phyloP scores from a whole-genome alignment of 2,113 vertebrate species.

The Nettapus auritus region DNA sequence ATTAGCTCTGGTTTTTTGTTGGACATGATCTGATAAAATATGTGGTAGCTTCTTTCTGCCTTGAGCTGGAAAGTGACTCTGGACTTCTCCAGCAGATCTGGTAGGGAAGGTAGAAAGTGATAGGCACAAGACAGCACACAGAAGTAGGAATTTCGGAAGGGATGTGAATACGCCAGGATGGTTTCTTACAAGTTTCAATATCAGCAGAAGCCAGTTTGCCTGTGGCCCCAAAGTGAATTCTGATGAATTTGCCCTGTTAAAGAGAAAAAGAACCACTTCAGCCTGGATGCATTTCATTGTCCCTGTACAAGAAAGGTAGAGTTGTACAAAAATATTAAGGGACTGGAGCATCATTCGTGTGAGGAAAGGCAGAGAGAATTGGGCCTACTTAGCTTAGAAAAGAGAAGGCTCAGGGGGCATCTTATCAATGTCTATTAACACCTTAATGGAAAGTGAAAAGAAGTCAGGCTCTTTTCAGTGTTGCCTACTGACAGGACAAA shows the following conservation, averaged over 20 bases:
- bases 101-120: not conserved
- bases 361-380: not conserved
- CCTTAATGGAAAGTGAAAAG: too few species aligned
- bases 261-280: not conserved
- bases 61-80: not conserved
- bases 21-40: not conserved
- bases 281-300: not conserved
- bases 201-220: slow-evolving; percentile 92
- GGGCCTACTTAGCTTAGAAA: too few species aligned
- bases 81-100: not conserved
- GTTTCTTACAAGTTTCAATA: slow-evolving; percentile 89
- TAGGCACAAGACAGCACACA: not conserved
- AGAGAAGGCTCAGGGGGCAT: too few species aligned
- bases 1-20: not conserved
- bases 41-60: not conserved
- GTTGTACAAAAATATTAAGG: not conserved
- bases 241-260: slow-evolving; percentile 90
- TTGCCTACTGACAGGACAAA: too few species aligned
- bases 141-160: not conserved
- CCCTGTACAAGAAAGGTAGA: not conserved
- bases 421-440: too few species aligned
- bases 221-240: slow-evolving; percentile 89
- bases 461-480: too few species aligned
- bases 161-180: not conserved
- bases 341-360: not conserved